These are phyloP conservation scores for Apodemia mormo DNA, from an alignment of 2,888 invertebrate species.

Conservation along the genomic window DNA sequence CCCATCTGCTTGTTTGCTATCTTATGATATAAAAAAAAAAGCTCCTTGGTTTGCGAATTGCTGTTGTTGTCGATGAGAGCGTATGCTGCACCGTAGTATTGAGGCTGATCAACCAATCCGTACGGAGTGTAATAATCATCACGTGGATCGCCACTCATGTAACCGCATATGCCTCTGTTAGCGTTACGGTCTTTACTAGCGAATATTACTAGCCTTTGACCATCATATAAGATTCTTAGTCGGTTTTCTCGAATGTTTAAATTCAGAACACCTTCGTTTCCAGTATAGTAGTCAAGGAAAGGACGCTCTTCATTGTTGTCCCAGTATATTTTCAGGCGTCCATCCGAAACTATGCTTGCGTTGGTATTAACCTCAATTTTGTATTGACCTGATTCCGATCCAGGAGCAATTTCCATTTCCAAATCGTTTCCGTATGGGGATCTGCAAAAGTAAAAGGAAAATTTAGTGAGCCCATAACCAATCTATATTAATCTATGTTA, in stretches of 20 bases:
- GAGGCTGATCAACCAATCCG: slow-evolving; percentile 76
- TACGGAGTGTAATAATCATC: slow-evolving; percentile 83
- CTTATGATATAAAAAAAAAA: too few species aligned
- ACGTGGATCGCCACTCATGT: slow-evolving; percentile 80
- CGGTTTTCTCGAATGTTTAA: slow-evolving; percentile 72
- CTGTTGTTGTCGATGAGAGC: slow-evolving; percentile 72
- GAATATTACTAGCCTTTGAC: slow-evolving; percentile 74
- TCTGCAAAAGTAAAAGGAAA: slow-evolving; percentile 42
- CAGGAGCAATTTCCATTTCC: slow-evolving; percentile 60
- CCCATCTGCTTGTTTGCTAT: too few species aligned
- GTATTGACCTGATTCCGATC: slow-evolving; percentile 42
- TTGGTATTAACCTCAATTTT: slow-evolving; percentile 66
- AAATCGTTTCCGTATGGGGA: slow-evolving; percentile 58
- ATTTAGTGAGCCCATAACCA: neutral
- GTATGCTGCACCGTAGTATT: slow-evolving; percentile 81
- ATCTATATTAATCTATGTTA: too few species aligned
- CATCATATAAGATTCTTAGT: slow-evolving; percentile 82
- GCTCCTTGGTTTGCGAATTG: slow-evolving; percentile 64
- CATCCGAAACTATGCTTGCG: slow-evolving; percentile 63
- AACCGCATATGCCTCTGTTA: slow-evolving; percentile 85
- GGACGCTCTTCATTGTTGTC: slow-evolving; percentile 62
- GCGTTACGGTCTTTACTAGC: slow-evolving; percentile 73
- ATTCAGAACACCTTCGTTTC: slow-evolving; percentile 77
- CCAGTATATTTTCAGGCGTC: slow-evolving; percentile 63
- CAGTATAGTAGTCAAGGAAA: slow-evolving; percentile 64